Base-by-base conservation (phyloP, 92 coral and sea anemone genomes). In the Umimayanthus kanabou region DNA sequence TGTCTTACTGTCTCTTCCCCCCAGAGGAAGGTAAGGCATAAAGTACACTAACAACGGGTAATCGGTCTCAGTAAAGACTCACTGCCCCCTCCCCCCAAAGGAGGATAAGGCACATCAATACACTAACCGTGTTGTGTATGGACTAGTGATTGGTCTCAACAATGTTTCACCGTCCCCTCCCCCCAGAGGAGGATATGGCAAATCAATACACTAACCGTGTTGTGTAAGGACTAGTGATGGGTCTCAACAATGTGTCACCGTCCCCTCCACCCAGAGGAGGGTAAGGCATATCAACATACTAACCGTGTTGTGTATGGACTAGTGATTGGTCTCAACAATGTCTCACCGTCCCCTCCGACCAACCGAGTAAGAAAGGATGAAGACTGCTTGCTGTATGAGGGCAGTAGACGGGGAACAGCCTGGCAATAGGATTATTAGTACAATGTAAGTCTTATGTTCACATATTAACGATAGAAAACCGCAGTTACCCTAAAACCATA, bases 221-320 rank as follows among this genome's bases (percentile, higher is more conserved):
- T 82, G 99, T 97, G 93, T 95, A 97, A 29, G 99, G 99, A 88
- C 99, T 95, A 85, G 98, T 97, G 33, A 95, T 92, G 39, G 93
- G 93, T 85, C 99, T 93, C 42, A 89, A 67, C 64, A 92, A 85
- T n/a, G 94, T 88, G 83, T 92, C 92, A 29, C 83, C 85, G 84
- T 94, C 92, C 13, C 95, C 95, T 30, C 99, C 99, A 39, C 95
- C 89, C 37, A 33, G 37, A 33, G 37, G 37, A 22, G 4, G 2
- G 8, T 61, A 61, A 20, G 13, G 28, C 7, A 15, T 9, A 25
- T 40, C 77, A 40, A 47, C n/a, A 28, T 5, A 42, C 86, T 66
- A 43, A 82, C 83, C 92, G 89, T 39, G 98, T 93, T 82, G 99
- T 97, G 94, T 97, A 97, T n/a, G 99, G 99, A 88, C 99, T 97